Percentiles rank a stretch among this genome's conserved stretches.
Conservation (phyloP, 2,888 invertebrate species). For the Parapristionchus giblindavisi region DNA sequence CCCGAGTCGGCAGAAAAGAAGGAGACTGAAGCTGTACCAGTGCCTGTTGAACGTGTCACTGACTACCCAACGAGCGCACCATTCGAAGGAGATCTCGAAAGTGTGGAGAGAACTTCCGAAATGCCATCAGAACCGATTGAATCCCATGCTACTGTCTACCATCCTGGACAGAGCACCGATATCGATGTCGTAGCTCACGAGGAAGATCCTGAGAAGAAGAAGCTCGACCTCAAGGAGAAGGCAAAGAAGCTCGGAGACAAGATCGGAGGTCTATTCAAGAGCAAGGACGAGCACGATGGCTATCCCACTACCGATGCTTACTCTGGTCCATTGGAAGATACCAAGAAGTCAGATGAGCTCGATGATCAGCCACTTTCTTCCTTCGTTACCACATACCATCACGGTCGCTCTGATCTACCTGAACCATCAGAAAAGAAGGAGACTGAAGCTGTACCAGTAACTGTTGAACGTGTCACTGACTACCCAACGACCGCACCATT, state of each 20-base stretch:
- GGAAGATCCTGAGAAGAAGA: constrained; percentile 6
- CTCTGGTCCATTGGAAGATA: constrained; percentile 18
- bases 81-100: constrained; percentile 22
- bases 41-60: background rate
- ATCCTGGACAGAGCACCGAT: constrained; percentile 15
- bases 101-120: constrained; percentile 5
- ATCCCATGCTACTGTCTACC: constrained; percentile 18
- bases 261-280: constrained; percentile 23
- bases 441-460: constrained; percentile 10
- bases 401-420: constrained; percentile 18
- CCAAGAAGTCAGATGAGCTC: background rate
- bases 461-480: background rate
- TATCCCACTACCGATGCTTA: background rate
- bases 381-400: constrained; percentile 21
- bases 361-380: constrained; percentile 20
- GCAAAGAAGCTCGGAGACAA: constrained; percentile 16
- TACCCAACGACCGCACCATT: constrained; percentile 18
- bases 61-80: constrained; percentile 6
- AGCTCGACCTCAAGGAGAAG: constrained; percentile 9
- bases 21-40: constrained; percentile 1
- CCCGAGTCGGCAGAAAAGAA: background rate
- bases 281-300: constrained; percentile 2
- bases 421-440: background rate
- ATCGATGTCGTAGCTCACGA: background rate
- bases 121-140: constrained; percentile 7